Evolutionary conservation across 2,113 vertebrate species (phyloP).

Genomic region (Zosterops borbonicus): DNA sequence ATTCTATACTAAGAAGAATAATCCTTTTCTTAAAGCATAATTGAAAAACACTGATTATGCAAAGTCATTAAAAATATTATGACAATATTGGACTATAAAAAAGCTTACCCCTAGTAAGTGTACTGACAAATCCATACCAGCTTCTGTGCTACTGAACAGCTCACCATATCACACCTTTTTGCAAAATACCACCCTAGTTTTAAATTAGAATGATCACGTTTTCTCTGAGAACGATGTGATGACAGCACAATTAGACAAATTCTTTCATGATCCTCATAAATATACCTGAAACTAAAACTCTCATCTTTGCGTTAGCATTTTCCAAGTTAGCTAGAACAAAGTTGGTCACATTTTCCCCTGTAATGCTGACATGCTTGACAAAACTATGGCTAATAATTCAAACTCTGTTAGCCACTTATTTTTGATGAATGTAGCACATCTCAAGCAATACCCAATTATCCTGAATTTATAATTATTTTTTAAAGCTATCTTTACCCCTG

Average conservation of each 20-base stretch:
- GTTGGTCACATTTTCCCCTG: neutral
- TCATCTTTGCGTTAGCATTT: neutral
- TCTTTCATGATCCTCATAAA: neutral
- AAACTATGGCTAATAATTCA: neutral
- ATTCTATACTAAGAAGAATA: neutral
- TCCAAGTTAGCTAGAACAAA: neutral
- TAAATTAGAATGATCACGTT: neutral
- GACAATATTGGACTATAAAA: neutral
- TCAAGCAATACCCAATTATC: neutral
- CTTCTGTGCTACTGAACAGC: neutral
- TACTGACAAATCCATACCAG: neutral
- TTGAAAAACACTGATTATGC: neutral
- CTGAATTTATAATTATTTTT: neutral
- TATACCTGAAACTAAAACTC: neutral
- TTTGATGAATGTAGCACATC: neutral
- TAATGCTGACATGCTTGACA: neutral
- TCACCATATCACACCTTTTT: neutral
- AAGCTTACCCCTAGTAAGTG: neutral
- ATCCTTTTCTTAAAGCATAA: neutral
- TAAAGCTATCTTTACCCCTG: neutral
- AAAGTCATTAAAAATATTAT: neutral
- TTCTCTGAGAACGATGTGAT: neutral
- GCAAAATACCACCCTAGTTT: neutral
- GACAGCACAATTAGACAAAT: neutral
- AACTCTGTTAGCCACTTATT: neutral